A percentile compares a stretch with the other conserved stretches of the same genome.
phyloP scores from a whole-genome alignment of 2,113 vertebrate species.

The Jacana jacana region DNA sequence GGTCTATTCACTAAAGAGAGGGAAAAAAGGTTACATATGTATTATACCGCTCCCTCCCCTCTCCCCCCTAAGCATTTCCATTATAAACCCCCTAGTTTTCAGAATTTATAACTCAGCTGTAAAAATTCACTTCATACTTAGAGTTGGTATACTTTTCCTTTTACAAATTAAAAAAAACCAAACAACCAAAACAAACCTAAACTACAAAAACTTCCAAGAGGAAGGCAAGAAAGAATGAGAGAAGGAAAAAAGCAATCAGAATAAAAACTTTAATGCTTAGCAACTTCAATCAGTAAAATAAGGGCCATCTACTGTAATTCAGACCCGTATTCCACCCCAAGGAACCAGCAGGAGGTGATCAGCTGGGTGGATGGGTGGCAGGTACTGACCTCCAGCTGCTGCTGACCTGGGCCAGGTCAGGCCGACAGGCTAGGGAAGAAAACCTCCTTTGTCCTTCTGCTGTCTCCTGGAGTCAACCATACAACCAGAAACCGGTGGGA shows the following conservation, averaged over 20 bases:
- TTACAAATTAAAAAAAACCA: slow-evolving; percentile 10
- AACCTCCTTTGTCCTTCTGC: background rate
- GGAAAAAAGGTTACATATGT: slow-evolving; percentile 47
- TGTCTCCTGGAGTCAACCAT: background rate
- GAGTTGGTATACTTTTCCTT: slow-evolving; percentile 56
- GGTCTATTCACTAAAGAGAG: slow-evolving; percentile 73
- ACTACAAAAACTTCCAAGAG: background rate
- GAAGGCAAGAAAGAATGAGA: background rate
- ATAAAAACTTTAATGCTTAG: background rate
- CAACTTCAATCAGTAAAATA: background rate
- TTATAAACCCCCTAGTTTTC: slow-evolving; percentile 65
- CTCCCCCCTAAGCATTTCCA: slow-evolving; percentile 55
- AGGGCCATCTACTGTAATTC: background rate
- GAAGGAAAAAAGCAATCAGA: background rate
- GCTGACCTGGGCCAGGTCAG: background rate
- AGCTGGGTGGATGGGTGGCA: background rate
- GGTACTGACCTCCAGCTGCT: background rate
- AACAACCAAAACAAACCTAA: too few relatives aligned
- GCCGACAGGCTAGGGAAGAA: background rate
- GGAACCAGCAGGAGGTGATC: background rate
- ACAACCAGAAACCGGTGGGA: background rate
- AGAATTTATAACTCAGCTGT: slow-evolving; percentile 72
- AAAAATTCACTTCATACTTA: slow-evolving; percentile 66
- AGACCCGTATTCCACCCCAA: background rate
- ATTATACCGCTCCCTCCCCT: slow-evolving; percentile 23